Evolutionary conservation across 2,888 invertebrate species (phyloP), one percentile per base, ranked within the genome.

Genomic region (Bugula neritina): DNA sequence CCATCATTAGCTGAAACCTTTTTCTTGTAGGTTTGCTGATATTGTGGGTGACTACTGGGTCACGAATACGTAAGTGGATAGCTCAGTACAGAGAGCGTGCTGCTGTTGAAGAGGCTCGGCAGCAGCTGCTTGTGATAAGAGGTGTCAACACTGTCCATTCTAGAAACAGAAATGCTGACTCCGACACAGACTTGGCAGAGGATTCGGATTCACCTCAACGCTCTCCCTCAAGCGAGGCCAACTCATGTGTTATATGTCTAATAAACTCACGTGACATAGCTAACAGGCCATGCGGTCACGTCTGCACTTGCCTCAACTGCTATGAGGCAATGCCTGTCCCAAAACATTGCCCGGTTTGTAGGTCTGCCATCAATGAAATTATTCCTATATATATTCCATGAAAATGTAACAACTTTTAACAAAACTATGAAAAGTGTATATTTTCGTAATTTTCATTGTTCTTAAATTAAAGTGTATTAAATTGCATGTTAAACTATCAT

Each of bases 261-360:
- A 29, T 2, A n/a, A 70, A 29, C 31, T 5, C 52, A 5, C 3
- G 35, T 29, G 70, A 43, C 5, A 27, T 70, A 43, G 70, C 54
- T 31, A 70, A 70, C 25, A 70, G n/a, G 5, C 52, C 43, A 2
- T 70, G 70, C 31, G 52, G 70, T 10, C 70, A 70, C 23, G 70
- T 70, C 23, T 70, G 70, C 52, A 29, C 35, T 3, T 70, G 70
- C 31, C 5, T 43, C 23, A 23, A 52, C 29, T 70, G 70, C 70
- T 70, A 70, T 29, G 43, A 35, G 54, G 23, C 35, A 29, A 35
- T 70, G 70, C 23, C 70, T 23, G 2, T 23, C 10, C 70, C 70
- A 10, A 70, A 43, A 29, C 2, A 54, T 3, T 70, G 70, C 52
- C 70, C 70, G 3, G 52, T 70, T 2, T 70, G 70, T 43, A 43